phyloP scores from a whole-genome alignment of 2,888 invertebrate species.

The Schizotus pectinicornis region DNA sequence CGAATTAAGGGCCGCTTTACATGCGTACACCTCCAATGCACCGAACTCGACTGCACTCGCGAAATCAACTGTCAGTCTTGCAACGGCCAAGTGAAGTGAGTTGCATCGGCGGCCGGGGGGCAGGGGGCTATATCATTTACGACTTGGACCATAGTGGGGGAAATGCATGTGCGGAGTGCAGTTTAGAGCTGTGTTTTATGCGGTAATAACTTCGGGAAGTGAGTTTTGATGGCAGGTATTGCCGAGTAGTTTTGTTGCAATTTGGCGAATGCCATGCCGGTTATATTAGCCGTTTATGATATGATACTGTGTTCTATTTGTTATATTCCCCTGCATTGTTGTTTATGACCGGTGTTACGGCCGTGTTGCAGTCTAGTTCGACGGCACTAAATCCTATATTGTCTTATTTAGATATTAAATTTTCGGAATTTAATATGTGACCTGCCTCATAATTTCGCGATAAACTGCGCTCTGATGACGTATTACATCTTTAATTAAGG shows the following conservation, averaged over 20 bases:
- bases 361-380: constrained; percentile 38
- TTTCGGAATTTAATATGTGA: constrained; percentile 49
- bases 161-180: constrained; percentile 59
- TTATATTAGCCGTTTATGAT: constrained; percentile 55
- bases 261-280: constrained; percentile 51
- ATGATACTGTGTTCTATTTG: constrained; percentile 54
- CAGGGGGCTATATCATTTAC: constrained; percentile 54
- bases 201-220: constrained; percentile 57
- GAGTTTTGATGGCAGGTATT: constrained; percentile 59
- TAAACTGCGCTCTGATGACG: neutral
- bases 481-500: constrained; percentile 13
- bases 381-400: constrained; percentile 45
- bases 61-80: constrained; percentile 57
- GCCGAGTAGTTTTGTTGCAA: constrained; percentile 52
- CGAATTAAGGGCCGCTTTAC: neutral
- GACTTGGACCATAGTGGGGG: constrained; percentile 50
- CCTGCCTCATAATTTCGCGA: constrained; percentile 17
- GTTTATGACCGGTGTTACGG: constrained; percentile 42
- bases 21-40: too few species aligned
- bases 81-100: constrained; percentile 56
- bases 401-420: constrained; percentile 53
- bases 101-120: constrained; percentile 54
- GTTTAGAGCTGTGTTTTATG: constrained; percentile 58
- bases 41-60: constrained; percentile 29
- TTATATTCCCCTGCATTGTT: constrained; percentile 50